Conservation (phyloP, 2,888 invertebrate species). For the Acanthosoma haemorrhoidale region DNA sequence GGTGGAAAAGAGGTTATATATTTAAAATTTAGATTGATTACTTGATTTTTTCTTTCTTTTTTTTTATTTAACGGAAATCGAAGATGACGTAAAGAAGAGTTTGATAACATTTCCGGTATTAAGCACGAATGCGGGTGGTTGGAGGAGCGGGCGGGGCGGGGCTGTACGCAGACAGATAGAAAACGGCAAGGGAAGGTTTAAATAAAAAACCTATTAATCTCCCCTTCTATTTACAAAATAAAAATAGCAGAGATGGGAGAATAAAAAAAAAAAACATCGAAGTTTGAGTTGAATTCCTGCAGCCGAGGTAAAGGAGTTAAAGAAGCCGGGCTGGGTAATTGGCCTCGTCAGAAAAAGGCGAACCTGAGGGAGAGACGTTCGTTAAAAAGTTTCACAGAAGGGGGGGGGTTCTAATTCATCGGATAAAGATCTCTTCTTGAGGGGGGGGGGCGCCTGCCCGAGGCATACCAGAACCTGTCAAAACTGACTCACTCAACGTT, state of each 20-base stretch:
- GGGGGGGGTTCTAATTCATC: slow-evolving; percentile 11
- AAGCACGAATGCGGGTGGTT: no score
- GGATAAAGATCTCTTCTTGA: slow-evolving; percentile 15
- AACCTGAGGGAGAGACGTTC: background rate
- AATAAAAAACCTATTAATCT: background rate
- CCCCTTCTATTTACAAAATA: background rate
- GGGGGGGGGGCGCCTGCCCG: background rate
- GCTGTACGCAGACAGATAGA: no score
- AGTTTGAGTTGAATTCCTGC: background rate
- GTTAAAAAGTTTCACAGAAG: slow-evolving; percentile 19
- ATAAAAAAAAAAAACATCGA: background rate
- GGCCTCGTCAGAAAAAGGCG: slow-evolving; percentile 9
- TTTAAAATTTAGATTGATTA: no score
- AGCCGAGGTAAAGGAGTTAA: background rate
- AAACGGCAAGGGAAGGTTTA: background rate
- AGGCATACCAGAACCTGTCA: slow-evolving; percentile 3
- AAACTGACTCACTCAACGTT: background rate
- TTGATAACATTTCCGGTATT: no score
- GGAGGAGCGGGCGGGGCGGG: no score
- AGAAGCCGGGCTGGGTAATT: slow-evolving; percentile 9
- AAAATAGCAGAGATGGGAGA: background rate
- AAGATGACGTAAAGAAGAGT: no score
- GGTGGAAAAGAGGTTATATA: no score
- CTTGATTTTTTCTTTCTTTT: no score
- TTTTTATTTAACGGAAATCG: no score